Base-by-base conservation (phyloP, 2,888 invertebrate genomes). In the Camptogramma bilineatum region DNA sequence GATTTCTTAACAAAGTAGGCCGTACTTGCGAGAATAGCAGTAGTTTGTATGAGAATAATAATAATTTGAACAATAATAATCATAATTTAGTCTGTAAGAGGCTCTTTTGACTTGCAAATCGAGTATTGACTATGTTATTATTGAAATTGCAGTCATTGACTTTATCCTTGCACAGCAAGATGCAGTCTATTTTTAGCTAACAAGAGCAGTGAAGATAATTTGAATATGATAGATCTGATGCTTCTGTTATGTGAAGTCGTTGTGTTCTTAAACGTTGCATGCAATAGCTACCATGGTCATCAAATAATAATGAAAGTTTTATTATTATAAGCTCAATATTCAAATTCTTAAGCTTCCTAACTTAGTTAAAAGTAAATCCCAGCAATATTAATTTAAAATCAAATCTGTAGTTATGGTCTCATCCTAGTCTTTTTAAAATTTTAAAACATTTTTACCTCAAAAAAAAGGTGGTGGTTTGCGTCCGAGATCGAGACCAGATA, bases 1-100 rank as follows among this genome's bases (percentile, higher is more conserved):
- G 24, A 65, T 58, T 46, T 3, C 24, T 44, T 39, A 50, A 17
- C 44, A 48, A 65, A 65, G 46, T 57, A 17, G 56, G 24, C 21
- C 56, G 9, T 56, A 39, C 53, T 62, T 62, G 39, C 13, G 42
- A 28, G 34, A 54, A 51, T 59, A 24, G 31, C 58, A 4, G 17
- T 50, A 16, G 28, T 62, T 62, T 24, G 10, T 7, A 47, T 13
- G 18, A 46, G 21, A 52, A 34, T 46, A 13, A 16, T 13, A 21
- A 42, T 52, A 13, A 56, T 56, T 52, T 56, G 10, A 21, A 48
- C 28, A 21, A 44, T 17, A 53, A 16, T 52, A 46, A 21, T 48
- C 44, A 55, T 10, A 24, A 55, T 59, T 51, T 55, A 17, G 19
- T 16, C 42, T 17, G 17, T 31, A 54, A 54, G 54, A 50, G 47